Conservation (phyloP, 2,113 vertebrate genomes). For the Ancistrus triradiatus region DNA sequence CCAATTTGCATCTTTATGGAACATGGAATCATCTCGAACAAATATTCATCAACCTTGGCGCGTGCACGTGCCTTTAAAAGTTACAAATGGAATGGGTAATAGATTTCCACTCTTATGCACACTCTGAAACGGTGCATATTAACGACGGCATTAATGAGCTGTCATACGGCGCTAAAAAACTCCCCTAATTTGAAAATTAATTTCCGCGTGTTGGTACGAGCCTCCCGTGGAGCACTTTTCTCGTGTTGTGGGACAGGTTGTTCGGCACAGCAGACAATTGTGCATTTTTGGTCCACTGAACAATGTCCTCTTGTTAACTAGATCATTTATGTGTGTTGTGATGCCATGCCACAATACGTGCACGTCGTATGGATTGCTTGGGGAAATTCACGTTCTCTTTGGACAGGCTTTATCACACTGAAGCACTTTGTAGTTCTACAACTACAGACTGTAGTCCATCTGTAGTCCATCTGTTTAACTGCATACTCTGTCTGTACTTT, state of each 20-base stretch:
- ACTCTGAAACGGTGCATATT: conserved; percentile 43
- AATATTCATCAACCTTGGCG: conserved; percentile 39
- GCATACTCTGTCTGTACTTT: too few relatives aligned
- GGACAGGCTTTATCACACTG: too few relatives aligned
- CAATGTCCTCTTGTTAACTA: too few relatives aligned
- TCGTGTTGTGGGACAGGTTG: not conserved
- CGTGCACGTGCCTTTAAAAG: conserved; percentile 45
- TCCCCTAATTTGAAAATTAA: conserved; percentile 49
- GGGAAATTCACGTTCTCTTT: too few relatives aligned
- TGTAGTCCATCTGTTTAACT: too few relatives aligned
- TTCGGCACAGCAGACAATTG: too few relatives aligned
- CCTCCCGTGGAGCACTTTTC: conserved; percentile 30
- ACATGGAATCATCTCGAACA: conserved; percentile 41
- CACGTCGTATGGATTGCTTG: too few relatives aligned
- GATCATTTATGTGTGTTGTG: too few relatives aligned
- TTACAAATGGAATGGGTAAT: conserved; percentile 47
- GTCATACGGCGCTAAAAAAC: conserved; percentile 45
- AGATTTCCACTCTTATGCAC: conserved; percentile 30
- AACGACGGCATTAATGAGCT: conserved; percentile 55
- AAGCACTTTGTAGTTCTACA: too few relatives aligned
- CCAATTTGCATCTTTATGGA: conserved; percentile 34
- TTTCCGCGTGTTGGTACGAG: conserved; percentile 41
- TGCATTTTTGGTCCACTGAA: too few relatives aligned
- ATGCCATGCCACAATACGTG: too few relatives aligned
- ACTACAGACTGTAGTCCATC: too few relatives aligned